Base-by-base conservation (phyloP, 2,888 invertebrate species). In the Doris montereyensis region DNA sequence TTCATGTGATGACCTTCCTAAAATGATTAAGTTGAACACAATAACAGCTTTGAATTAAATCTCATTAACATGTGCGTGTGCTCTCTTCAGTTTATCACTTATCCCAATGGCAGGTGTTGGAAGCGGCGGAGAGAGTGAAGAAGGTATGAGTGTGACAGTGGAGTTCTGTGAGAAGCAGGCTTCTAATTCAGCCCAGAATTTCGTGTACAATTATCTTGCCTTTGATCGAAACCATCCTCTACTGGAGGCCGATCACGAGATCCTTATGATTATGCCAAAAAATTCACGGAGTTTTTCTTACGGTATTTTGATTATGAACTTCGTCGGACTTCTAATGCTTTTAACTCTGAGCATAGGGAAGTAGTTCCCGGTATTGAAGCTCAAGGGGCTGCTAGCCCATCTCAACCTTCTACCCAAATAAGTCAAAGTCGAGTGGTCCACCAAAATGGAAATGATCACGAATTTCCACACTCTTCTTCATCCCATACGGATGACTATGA, bases 241-340 rank as follows among this genome's bases (percentile, higher is more conserved):
- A 81, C 79, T 21, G 79, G 81, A 21, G 84, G 84, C 35, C 78
- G 85, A 41, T 94, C 93, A 80, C 93, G 95, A 73, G 94, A 95
- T 8, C 95, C 96, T 89, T 94, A 95, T 83, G 96, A 96, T 87
- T 94, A 96, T 88, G 93, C 96, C 83, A 94, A 94, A 86, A 96
- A 95, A 92, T 97, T 96, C 92, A 93, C 96, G 26, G 96, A 96
- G 87, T 94, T 94, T 86, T 97, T 97, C 92, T 94, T 95, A 52
- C 95, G 95, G 85, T 95, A 96, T 90, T 97, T 96, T 90, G 96
- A 97, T 88, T 93, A 94, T 84, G 95, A 87, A 78, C 75, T 87
- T 52, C 80, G 82, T 24, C 71, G 82, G 71, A 81, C 82, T 32
- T 80, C 80, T 74, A 74, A 79, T 4, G 30, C 34, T 21, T 79